Percentiles rank a stretch among this genome's conserved stretches.
These are phyloP conservation scores for Oenanthe oenanthe DNA, from an alignment of 2,113 vertebrate species.

Conservation along the genomic window DNA sequence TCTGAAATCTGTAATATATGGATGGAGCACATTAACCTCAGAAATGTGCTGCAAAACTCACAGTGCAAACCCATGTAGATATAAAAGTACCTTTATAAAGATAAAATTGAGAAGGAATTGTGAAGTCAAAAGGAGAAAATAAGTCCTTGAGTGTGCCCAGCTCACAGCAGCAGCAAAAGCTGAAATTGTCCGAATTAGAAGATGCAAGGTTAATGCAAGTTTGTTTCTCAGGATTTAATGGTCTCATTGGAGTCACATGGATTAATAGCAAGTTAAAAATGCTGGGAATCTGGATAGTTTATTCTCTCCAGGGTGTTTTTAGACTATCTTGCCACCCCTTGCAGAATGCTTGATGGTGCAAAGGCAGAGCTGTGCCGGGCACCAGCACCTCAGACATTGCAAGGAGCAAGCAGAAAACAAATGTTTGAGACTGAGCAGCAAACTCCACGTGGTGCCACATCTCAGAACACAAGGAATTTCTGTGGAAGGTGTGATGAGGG, in stretches of 20 bases:
- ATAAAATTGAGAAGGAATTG: neutral
- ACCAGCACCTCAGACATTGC: neutral
- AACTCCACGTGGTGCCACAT: accelerated
- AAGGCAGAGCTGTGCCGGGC: neutral
- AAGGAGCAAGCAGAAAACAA: neutral
- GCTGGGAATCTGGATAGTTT: neutral
- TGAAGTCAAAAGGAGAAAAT: neutral
- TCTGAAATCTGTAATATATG: neutral
- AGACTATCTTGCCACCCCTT: neutral
- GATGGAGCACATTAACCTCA: neutral
- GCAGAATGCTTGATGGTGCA: neutral
- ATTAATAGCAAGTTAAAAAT: neutral
- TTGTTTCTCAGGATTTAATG: neutral
- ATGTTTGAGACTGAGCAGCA: neutral
- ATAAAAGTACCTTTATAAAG: neutral
- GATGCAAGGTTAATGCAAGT: neutral
- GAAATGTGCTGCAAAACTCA: neutral
- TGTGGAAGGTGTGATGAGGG: neutral
- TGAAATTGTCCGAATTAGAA: neutral
- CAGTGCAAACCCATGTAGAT: accelerated
- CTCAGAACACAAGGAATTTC: neutral
- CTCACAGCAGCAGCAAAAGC: neutral
- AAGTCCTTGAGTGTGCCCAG: neutral
- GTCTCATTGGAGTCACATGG: neutral
- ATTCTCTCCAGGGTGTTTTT: neutral